Base-by-base conservation (phyloP, 2,113 vertebrate genomes). In the Tamias sibiricus region DNA sequence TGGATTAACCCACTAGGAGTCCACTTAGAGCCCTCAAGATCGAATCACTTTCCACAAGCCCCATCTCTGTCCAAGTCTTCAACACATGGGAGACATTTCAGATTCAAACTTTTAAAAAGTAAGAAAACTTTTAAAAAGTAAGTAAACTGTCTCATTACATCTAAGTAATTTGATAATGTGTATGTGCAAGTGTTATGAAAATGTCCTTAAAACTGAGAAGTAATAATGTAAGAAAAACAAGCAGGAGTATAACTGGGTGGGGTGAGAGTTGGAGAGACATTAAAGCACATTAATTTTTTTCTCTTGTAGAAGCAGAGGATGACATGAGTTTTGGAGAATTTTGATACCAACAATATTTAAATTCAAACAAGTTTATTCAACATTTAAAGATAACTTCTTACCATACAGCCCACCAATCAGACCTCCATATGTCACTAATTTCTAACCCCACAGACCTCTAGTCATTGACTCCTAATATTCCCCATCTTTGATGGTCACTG, bases 121-220 rank as follows among this genome's bases (percentile, higher is more conserved):
- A 96, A 57, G 54, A 95, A 82, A 95, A 44, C 24, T 40, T n/a
- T n/a, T n/a, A n/a, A n/a, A n/a, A n/a, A n/a, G n/a, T n/a, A n/a
- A 69, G 47, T 66, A 42, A 72, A 72, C 74, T 93, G 40, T 91
- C 77, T 76, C 47, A 26, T 71, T 94, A 88, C 9, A 81, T 47
- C n/a, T 62, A 87, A 88, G 32, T 86, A 71, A 91, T 3, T 37
- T 79, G 11, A 71, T 59, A 93, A 93, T 14, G 2, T 93, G 62
- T n/a, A 74, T 71, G 42, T 81, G 30, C 22, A 85, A 49, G 12
- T 79, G 1, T 66, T 81, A 88, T 12, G 42, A 95, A 91, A 88
- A 14, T 79, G 74, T 75, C 40, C 20, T 84, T 95, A 85, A 95
- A 84, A 93, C 88, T 57, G 81, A 89, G 40, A 89, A 40, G 32